A percentile compares a stretch with the other conserved stretches of the same genome.
Evolutionary conservation across 1,140 invertebrate species (phyloP).

Genomic region (Trigoniulus corallinus): DNA sequence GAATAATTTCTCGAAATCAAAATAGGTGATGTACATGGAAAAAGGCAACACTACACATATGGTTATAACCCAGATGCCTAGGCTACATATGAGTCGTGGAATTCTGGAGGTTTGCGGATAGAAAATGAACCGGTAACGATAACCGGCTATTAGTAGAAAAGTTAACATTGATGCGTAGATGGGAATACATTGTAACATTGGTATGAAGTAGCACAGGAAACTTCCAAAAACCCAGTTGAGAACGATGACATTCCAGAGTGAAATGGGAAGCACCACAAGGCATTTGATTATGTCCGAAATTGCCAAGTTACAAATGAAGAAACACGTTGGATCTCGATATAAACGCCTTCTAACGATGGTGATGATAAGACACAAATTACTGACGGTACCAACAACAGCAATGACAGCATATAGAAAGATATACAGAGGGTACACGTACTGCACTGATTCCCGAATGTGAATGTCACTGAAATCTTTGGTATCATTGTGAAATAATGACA

Average conservation of each 20-base stretch:
- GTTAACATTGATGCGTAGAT: slow-evolving; percentile 50
- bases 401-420: slow-evolving; percentile 42
- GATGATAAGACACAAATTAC: slow-evolving; percentile 39
- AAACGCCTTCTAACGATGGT: slow-evolving; percentile 40
- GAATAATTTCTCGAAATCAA: slow-evolving; percentile 39
- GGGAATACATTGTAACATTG: slow-evolving; percentile 55
- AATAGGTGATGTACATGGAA: slow-evolving; percentile 50
- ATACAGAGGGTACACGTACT: slow-evolving; percentile 39
- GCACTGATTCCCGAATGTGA: slow-evolving; percentile 21
- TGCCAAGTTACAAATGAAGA: slow-evolving; percentile 46
- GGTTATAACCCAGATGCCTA: slow-evolving; percentile 48
- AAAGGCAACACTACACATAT: slow-evolving; percentile 51
- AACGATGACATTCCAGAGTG: slow-evolving; percentile 44
- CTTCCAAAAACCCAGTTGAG: slow-evolving; percentile 58
- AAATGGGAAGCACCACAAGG: slow-evolving; percentile 43
- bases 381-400: slow-evolving; percentile 34
- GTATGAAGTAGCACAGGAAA: slow-evolving; percentile 52
- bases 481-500: slow-evolving; percentile 13
- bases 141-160: slow-evolving; percentile 46
- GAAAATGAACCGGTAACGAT: slow-evolving; percentile 42
- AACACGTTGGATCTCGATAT: slow-evolving; percentile 42
- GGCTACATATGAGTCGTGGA: slow-evolving; percentile 42
- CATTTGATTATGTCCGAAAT: slow-evolving; percentile 49
- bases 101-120: slow-evolving; percentile 43
- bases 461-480: slow-evolving; percentile 22